Evolutionary conservation across 1,140 invertebrate genomes (phyloP), one percentile per base, ranked within the genome.

Genomic region (Musca vetustissima): DNA sequence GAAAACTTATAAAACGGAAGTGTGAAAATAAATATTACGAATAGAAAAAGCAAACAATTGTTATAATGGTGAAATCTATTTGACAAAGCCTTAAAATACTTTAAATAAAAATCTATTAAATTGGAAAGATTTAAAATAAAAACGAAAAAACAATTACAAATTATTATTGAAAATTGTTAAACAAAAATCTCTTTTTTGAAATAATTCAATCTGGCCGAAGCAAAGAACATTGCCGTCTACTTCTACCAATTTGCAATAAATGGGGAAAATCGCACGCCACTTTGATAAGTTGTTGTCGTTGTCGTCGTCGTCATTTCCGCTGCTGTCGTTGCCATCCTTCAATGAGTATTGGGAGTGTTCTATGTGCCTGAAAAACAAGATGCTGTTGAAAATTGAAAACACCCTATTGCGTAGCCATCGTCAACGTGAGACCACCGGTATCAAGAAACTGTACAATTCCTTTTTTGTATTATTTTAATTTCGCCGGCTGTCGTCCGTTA

Each of bases 391-490:
- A 83, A 87, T 89, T 74, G 87, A 89, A 83, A 89, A 89, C 76
- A 87, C 88, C 80, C 87, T 92, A 75, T 86, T 92, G 57, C 90
- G 91, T 83, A 90, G 90, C 80, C 91, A 91, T 80, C 87, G 91
- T 80, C 91, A 92, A 82, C 85, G 90, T 73, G 91, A 92, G 81
- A 91, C 90, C 43, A 92, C 91, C 24, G 91, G 91, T 50, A 92
- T 92, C 74, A 92, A 92, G 83, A 92, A 92, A 84, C 83, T 92
- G 80, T 92, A 92, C 83, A 92, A 92, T 83, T 92, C 90, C 64
- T 92, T 92, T 84, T 92, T 92, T 81, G 91, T 92, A 65, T 89
- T 92, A 84, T 92, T 92, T 84, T 92, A 92, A 91, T 84, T 61
- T 17, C 28, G 13, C 9, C 57, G 17, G 28, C 19, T 8, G 17